phyloP scores from a whole-genome alignment of 2,888 invertebrate species.

The Eristalis intricaria region DNA sequence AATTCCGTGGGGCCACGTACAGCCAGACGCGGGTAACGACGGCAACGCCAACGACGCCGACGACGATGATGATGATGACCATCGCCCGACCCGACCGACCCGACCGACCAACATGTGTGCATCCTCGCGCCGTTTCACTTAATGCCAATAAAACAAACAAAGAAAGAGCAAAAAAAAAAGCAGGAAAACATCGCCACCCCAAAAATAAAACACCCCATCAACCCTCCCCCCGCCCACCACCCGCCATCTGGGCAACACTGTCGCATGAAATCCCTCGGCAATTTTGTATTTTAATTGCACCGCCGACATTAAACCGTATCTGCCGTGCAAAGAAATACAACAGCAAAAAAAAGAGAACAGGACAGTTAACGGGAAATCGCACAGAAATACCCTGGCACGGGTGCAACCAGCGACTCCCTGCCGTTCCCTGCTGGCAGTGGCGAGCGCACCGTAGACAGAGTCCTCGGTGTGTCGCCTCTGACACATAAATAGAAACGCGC shows the following conservation, averaged over 20 bases:
- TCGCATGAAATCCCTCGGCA: constrained; percentile 45
- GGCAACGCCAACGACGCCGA: constrained; percentile 1
- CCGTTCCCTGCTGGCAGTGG: not conserved
- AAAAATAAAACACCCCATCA: constrained; percentile 28
- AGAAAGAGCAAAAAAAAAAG: not conserved
- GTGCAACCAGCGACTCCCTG: not conserved
- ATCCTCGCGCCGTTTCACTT: constrained; percentile 24
- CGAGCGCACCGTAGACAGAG: not conserved
- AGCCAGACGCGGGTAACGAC: not conserved
- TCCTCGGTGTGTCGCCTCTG: constrained; percentile 27
- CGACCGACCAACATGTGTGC: not conserved
- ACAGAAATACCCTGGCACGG: constrained; percentile 44
- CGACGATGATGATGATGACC: constrained; percentile 2
- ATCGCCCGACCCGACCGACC: not conserved
- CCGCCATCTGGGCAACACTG: not conserved
- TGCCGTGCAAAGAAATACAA: constrained; percentile 14
- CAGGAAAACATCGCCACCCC: constrained; percentile 15
- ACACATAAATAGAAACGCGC: constrained; percentile 53
- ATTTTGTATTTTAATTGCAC: constrained; percentile 68
- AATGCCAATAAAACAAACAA: constrained; percentile 19
- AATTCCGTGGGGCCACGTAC: constrained; percentile 6
- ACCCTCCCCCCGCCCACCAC: not conserved
- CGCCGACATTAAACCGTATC: constrained; percentile 54
- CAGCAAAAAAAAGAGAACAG: constrained; percentile 4
- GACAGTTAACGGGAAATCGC: constrained; percentile 48